Conservation (phyloP, 2,888 invertebrate species). For the Anthrax anthrax region DNA sequence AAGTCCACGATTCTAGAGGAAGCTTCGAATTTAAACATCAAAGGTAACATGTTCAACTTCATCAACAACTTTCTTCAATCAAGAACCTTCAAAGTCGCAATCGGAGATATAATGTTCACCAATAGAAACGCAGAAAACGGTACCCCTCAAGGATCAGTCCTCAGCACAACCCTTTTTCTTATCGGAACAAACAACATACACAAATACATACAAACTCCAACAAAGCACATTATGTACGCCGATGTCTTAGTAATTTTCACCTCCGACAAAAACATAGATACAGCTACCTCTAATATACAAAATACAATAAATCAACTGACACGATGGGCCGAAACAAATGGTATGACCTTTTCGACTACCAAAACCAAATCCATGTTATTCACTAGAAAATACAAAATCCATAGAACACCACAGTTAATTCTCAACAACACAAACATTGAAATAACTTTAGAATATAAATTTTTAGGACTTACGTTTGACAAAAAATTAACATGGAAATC, state of each 20-base stretch:
- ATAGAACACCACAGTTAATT: too few species aligned
- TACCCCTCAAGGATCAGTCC: neutral
- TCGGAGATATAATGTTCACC: neutral
- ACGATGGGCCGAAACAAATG: neutral
- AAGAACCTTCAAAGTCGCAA: neutral
- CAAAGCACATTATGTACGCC: neutral
- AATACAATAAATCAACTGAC: neutral
- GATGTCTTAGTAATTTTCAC: neutral
- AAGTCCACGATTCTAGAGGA: too few species aligned
- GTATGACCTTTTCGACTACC: neutral
- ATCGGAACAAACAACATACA: neutral
- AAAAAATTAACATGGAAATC: neutral
- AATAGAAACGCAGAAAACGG: neutral
- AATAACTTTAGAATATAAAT: neutral
- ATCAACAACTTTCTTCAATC: neutral
- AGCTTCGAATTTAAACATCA: neutral
- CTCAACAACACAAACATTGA: neutral
- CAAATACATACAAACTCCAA: neutral
- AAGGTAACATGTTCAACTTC: neutral
- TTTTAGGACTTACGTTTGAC: neutral
- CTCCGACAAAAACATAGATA: neutral
- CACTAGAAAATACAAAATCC: neutral
- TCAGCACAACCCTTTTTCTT: neutral
- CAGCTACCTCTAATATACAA: neutral
- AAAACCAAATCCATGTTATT: neutral